These are phyloP conservation scores for Tipula vernalis DNA, from an alignment of 2,888 invertebrate genomes.

Conservation along the genomic window DNA sequence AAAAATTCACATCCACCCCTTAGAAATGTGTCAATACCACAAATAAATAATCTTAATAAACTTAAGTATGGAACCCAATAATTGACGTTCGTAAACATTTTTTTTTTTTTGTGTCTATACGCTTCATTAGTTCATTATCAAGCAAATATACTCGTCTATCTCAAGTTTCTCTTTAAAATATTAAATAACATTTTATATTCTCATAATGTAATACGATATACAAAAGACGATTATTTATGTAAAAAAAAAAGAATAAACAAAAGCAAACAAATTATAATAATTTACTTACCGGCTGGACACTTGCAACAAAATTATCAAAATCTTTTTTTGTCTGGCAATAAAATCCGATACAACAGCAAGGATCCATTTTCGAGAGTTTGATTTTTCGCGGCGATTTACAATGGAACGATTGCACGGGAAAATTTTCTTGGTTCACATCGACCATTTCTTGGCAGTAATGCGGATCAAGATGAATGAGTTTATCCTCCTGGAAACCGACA, in stretches of 20 bases:
- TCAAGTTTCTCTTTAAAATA: background rate
- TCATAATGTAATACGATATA: background rate
- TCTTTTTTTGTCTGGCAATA: constrained; percentile 66
- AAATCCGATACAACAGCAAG: constrained; percentile 84
- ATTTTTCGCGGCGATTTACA: constrained; percentile 78
- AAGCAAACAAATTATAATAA: background rate
- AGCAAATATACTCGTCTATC: background rate
- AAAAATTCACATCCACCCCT: no score
- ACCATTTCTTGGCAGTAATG: constrained; percentile 89
- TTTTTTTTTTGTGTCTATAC: no score
- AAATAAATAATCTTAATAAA: no score
- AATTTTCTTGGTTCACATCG: constrained; percentile 67
- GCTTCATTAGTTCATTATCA: background rate
- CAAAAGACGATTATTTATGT: background rate
- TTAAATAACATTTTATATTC: background rate
- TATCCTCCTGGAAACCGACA: constrained; percentile 86
- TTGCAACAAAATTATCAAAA: constrained; percentile 61
- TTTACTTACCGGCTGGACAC: constrained; percentile 46
- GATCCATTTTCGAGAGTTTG: constrained; percentile 76
- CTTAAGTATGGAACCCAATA: background rate
- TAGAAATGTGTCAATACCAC: no score
- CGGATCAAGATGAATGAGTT: constrained; percentile 84
- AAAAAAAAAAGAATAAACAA: constrained; percentile 12
- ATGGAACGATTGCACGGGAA: constrained; percentile 68
- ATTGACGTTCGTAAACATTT: background rate